phyloP scores from a whole-genome alignment of 2,888 invertebrate species.

The Diloba caeruleocephala region DNA sequence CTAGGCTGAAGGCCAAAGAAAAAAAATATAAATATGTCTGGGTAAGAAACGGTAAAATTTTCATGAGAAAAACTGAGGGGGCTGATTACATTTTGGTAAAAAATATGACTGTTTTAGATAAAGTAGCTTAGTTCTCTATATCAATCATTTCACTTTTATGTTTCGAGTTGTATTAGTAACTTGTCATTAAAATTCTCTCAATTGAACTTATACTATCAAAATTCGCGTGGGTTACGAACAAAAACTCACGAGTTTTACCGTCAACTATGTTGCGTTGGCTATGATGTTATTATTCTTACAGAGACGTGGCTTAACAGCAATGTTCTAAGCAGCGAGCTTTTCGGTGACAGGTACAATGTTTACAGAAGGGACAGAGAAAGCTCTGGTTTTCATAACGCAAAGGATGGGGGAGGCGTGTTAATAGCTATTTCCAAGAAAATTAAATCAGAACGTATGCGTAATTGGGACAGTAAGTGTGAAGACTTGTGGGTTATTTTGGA shows the following conservation, averaged over 20 bases:
- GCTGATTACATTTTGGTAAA: conserved; percentile 9
- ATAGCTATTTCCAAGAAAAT: conserved; percentile 15
- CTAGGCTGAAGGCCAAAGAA: conserved; percentile 10
- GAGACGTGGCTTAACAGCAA: conserved; percentile 22
- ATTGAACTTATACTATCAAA: conserved; percentile 34
- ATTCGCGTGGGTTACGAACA: conserved; percentile 27
- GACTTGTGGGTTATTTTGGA: conserved; percentile 23
- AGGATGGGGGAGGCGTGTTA: conserved; percentile 12
- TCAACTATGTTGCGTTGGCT: conserved; percentile 11
- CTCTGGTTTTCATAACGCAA: conserved; percentile 1
- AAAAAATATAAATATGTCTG: too few relatives aligned
- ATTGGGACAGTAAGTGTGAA: conserved; percentile 24
- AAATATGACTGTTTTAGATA: neutral
- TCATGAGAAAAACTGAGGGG: conserved; percentile 3
- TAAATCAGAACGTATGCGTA: conserved; percentile 1
- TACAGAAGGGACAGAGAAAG: conserved; percentile 19
- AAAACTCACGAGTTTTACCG: conserved; percentile 26
- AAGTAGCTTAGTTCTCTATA: neutral
- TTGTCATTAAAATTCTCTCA: neutral
- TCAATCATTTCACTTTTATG: neutral
- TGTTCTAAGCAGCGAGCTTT: conserved; percentile 15
- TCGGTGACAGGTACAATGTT: conserved; percentile 14
- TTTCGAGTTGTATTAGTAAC: too few relatives aligned
- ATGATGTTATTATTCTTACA: conserved; percentile 20
- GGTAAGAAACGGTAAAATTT: conserved; percentile 16